Conservation (phyloP, 2,113 vertebrate genomes). For the Albula goreensis region DNA sequence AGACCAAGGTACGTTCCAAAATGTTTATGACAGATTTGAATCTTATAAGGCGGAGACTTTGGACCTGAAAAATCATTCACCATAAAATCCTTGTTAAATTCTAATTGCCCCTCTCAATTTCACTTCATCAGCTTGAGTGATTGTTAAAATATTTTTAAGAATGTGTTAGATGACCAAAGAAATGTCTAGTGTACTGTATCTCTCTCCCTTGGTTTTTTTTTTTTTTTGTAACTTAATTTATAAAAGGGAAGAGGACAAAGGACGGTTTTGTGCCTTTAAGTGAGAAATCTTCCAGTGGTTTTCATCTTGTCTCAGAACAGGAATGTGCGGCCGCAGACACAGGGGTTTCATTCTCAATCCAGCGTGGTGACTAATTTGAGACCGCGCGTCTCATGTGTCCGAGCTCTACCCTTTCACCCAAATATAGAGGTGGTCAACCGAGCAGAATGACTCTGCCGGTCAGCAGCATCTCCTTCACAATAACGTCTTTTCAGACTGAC, state of each 20-base stretch:
- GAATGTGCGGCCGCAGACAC: not conserved
- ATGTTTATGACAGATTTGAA: too few species aligned
- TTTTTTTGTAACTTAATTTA: too few species aligned
- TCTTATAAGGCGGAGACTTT: too few species aligned
- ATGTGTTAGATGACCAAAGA: too few species aligned
- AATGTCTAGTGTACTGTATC: too few species aligned
- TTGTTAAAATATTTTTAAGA: not conserved
- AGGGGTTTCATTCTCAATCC: not conserved
- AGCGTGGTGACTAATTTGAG: not conserved
- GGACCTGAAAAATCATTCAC: too few species aligned
- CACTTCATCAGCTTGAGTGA: not conserved
- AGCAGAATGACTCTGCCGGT: not conserved
- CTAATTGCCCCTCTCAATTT: too few species aligned
- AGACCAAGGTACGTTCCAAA: too few species aligned
- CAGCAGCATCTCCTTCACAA: not conserved
- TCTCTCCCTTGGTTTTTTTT: too few species aligned
- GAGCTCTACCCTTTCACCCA: not conserved
- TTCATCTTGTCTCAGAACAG: not conserved
- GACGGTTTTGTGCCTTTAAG: not conserved
- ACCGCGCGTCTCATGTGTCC: not conserved
- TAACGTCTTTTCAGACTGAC: too few species aligned
- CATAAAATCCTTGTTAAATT: too few species aligned
- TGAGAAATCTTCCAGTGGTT: not conserved
- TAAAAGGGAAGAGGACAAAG: not conserved
- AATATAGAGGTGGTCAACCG: not conserved